These are phyloP conservation scores for Choreutis nemorana DNA, from an alignment of 2,888 invertebrate species.

Conservation along the genomic window DNA sequence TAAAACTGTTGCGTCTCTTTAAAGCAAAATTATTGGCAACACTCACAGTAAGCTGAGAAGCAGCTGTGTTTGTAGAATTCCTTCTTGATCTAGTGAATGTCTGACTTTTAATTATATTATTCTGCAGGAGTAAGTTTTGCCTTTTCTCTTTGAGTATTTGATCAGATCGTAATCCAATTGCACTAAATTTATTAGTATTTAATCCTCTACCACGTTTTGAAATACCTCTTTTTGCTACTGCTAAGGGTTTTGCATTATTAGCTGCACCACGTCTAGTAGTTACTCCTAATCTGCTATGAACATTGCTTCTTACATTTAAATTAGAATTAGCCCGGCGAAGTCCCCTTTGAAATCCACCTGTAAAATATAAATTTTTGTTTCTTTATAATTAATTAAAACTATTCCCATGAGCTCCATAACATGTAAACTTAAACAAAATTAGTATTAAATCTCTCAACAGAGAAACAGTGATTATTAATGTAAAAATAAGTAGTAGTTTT, in stretches of 20 bases:
- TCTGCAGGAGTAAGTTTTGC: slow-evolving; percentile 28
- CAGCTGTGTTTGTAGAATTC: slow-evolving; percentile 33
- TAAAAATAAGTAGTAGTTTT: not conserved
- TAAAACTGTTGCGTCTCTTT: slow-evolving; percentile 48
- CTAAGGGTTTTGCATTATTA: slow-evolving; percentile 32
- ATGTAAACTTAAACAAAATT: no score
- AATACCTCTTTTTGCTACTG: slow-evolving; percentile 49
- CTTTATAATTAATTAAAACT: no score
- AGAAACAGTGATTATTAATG: slow-evolving; percentile 2
- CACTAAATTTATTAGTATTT: slow-evolving; percentile 41
- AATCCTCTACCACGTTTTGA: slow-evolving; percentile 49
- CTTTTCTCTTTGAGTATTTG: slow-evolving; percentile 46
- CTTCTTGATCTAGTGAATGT: slow-evolving; percentile 53
- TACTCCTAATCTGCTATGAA: slow-evolving; percentile 49
- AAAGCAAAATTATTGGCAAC: slow-evolving; percentile 51
- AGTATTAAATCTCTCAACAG: slow-evolving; percentile 5
- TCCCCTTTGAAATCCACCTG: slow-evolving; percentile 36
- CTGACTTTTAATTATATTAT: slow-evolving; percentile 46
- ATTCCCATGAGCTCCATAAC: no score
- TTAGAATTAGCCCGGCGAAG: slow-evolving; percentile 34
- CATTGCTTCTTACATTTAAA: slow-evolving; percentile 24
- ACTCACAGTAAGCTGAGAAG: slow-evolving; percentile 50
- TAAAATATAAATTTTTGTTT: slow-evolving; percentile 10
- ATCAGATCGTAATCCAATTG: slow-evolving; percentile 53
- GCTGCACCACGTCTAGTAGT: slow-evolving; percentile 31